Evolutionary conservation across 64 coral and sea anemone species (phyloP), one percentile per base, ranked within the genome.

Genomic region (Stylophora pistillata): DNA sequence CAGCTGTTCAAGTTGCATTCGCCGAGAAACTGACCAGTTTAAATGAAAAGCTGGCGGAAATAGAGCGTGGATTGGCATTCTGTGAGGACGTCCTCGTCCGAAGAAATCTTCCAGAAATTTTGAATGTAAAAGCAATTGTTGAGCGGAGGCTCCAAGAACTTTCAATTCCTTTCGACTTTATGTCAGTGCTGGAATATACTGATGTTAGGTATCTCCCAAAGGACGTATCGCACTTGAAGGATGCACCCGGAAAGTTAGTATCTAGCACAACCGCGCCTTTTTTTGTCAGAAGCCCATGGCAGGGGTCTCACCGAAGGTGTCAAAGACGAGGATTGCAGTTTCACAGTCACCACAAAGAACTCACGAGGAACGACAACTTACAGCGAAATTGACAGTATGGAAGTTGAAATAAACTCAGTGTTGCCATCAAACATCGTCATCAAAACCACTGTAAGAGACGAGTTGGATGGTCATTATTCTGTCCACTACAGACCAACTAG

Each of bases 91-190:
- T 81, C 29, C 30, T 81, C 21, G 5, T 32, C 2, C 78, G 78
- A 61, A 81, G 34, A 0, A 81, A 62, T 62, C 18, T 81, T 20
- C 78, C 78, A 18, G 78, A 81, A 29, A 62, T 81, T 81, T 37
- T 81, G 29, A 81, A 81, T 18, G 78, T 81, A 9, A 29, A 81
- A 33, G 15, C 9, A 61, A 81, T 34, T 15, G 18, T 81, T 9
- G 57, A 62, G 30, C 7, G 23, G 13, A 81, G 78, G 9, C 16
- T 81, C 11, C 56, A 34, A 10, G 78, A 81, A 61, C 57, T 81
- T 15, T 34, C 30, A 5, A 15, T 34, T 10, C 23, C 56, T 0
- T 31, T 17, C 4, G 57, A 63, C 28, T 29, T 30, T 13, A 34
- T 18, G 27, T n/a, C n/a, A n/a, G n/a, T n/a, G n/a, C 5, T 81